Conservation (phyloP, 2,797 vertebrate genomes). For the Characodon lateralis region DNA sequence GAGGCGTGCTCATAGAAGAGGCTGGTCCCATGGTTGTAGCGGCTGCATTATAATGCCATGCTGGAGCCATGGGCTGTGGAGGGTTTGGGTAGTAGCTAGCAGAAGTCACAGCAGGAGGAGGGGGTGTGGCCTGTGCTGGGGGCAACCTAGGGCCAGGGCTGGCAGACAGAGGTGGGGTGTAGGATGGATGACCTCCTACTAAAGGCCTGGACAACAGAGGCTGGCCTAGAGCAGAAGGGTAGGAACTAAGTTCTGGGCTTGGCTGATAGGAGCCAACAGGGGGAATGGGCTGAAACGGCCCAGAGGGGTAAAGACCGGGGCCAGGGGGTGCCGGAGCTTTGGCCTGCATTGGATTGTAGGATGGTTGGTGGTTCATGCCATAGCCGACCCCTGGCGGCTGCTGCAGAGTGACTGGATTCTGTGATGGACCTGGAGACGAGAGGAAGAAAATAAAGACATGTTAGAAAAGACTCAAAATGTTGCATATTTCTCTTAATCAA, state of each 20-base stretch:
- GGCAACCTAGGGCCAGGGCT: conserved; percentile 74
- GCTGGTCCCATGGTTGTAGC: conserved; percentile 60
- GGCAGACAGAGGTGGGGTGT: conserved; percentile 77
- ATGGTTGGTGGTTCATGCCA: conserved; percentile 77
- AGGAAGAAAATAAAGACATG: conserved; percentile 1
- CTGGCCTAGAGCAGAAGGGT: conserved; percentile 79
- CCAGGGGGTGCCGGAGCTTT: conserved; percentile 81
- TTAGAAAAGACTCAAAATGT: background rate
- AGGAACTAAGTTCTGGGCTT: conserved; percentile 73
- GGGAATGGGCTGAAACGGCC: conserved; percentile 80
- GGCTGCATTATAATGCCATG: conserved; percentile 84
- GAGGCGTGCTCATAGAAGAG: conserved; percentile 60
- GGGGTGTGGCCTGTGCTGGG: conserved; percentile 79
- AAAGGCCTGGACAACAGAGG: conserved; percentile 78
- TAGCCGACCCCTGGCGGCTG: conserved; percentile 82
- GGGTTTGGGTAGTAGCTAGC: conserved; percentile 79
- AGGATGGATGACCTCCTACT: conserved; percentile 67
- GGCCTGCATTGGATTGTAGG: conserved; percentile 78
- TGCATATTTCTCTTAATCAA: background rate
- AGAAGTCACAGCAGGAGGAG: conserved; percentile 76
- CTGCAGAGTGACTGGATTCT: conserved; percentile 82
- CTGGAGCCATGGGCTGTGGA: conserved; percentile 71
- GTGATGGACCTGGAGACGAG: conserved; percentile 86
- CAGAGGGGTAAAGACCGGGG: conserved; percentile 82
- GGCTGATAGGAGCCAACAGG: conserved; percentile 76